Evolutionary conservation across 2,113 vertebrate species (phyloP).

Genomic region (Nestor notabilis): DNA sequence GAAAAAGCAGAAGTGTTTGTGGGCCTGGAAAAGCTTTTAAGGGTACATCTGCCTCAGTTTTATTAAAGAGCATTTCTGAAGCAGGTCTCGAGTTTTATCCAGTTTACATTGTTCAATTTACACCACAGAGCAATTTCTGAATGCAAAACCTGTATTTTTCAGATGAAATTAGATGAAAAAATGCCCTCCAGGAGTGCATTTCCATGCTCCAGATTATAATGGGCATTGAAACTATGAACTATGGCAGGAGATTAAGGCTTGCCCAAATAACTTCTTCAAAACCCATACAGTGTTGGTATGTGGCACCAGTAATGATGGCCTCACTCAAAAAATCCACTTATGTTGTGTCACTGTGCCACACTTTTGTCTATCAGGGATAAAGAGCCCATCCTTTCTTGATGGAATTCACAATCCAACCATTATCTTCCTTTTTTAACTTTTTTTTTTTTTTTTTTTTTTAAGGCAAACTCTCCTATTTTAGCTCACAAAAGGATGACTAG

Average conservation of each 20-base stretch:
- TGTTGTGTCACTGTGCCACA: not conserved
- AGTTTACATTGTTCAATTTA: not conserved
- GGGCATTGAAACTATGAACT: not conserved
- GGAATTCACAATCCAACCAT: not conserved
- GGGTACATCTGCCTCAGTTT: not conserved
- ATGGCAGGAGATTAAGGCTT: not conserved
- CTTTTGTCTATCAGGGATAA: not conserved
- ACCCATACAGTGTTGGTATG: not conserved
- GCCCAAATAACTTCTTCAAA: not conserved
- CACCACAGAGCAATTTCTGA: not conserved
- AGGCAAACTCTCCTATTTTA: not conserved
- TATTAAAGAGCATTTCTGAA: not conserved
- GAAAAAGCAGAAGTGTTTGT: not conserved
- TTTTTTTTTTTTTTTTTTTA: not conserved
- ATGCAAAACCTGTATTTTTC: not conserved
- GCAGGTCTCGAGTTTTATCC: not conserved
- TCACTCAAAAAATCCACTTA: not conserved
- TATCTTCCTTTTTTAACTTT: not conserved
- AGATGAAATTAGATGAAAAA: not conserved
- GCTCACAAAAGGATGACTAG: not conserved
- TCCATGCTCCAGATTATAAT: not conserved
- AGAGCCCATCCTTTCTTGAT: not conserved
- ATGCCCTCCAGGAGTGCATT: not conserved
- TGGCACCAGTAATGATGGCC: not conserved
- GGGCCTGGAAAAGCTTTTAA: not conserved